These are phyloP conservation scores for Hartigia nigra DNA, from an alignment of 2,888 invertebrate species.

Conservation along the genomic window DNA sequence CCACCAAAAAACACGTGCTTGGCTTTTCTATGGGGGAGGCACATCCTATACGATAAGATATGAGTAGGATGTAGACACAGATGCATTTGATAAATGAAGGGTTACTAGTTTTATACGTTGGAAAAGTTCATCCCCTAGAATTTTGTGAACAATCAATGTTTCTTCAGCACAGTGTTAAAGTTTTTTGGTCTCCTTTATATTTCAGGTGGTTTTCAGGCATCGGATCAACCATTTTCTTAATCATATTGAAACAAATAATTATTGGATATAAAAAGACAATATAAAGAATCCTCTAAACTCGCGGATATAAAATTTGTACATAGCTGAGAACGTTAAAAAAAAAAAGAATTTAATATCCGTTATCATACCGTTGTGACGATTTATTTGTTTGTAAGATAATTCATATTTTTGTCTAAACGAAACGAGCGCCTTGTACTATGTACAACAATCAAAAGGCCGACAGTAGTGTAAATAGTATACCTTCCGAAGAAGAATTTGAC, in stretches of 20 bases:
- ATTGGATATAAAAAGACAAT: background rate
- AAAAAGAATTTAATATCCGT: background rate
- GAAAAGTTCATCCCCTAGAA: background rate
- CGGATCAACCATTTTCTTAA: background rate
- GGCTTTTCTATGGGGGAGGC: conserved; percentile 3
- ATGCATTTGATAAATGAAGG: conserved; percentile 3
- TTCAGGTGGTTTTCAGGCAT: background rate
- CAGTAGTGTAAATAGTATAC: conserved; percentile 30
- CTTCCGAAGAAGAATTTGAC: conserved; percentile 39
- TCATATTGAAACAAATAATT: no score
- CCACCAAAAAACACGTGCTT: background rate
- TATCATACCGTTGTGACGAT: background rate
- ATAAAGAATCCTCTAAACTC: background rate
- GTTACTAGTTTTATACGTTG: background rate
- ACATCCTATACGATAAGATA: conserved; percentile 5
- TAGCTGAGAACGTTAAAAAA: background rate
- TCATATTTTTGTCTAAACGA: background rate
- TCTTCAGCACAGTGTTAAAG: background rate
- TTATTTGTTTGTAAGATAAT: background rate
- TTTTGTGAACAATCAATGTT: background rate
- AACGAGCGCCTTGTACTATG: conserved; percentile 20
- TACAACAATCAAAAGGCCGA: conserved; percentile 33
- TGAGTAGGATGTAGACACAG: background rate
- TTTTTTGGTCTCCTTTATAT: background rate
- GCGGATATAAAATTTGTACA: background rate